Conservation (phyloP, 2,113 vertebrate species). For the Leptobrachium leishanense region DNA sequence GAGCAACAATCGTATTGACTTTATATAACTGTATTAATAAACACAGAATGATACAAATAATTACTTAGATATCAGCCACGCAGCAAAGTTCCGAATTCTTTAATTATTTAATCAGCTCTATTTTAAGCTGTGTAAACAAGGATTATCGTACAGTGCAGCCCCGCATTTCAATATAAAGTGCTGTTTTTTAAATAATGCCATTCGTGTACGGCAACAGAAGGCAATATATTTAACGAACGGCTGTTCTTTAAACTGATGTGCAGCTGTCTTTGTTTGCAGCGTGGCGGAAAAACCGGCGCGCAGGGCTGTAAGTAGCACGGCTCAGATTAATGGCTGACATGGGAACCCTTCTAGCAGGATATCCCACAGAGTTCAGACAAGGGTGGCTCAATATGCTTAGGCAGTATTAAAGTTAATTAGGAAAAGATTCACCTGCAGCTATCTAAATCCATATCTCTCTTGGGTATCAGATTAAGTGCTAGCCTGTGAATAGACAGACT, state of each 20-base stretch:
- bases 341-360: conserved; percentile 48
- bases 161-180: conserved; percentile 4
- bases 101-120: conserved; percentile 3
- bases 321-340: conserved; percentile 49
- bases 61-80: background rate
- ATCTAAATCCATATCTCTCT: conserved; percentile 49
- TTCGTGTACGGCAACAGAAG: background rate
- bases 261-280: conserved; percentile 30
- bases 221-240: conserved; percentile 9
- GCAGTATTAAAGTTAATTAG: conserved; percentile 50
- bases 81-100: background rate
- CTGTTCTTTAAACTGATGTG: conserved; percentile 29
- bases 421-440: conserved; percentile 50
- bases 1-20: conserved; percentile 30
- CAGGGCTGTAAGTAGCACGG: conserved; percentile 43
- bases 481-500: conserved; percentile 37
- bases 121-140: background rate
- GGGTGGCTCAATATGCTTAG: conserved; percentile 51
- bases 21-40: conserved; percentile 20
- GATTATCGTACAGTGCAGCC: background rate
- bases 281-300: conserved; percentile 21
- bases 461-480: conserved; percentile 49
- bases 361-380: conserved; percentile 51
- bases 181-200: background rate
- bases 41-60: conserved; percentile 12